Percentiles rank a stretch among this genome's conserved stretches.
Evolutionary conservation across 2,888 invertebrate species (phyloP).

Genomic region (Pollenia griseotomentosa): DNA sequence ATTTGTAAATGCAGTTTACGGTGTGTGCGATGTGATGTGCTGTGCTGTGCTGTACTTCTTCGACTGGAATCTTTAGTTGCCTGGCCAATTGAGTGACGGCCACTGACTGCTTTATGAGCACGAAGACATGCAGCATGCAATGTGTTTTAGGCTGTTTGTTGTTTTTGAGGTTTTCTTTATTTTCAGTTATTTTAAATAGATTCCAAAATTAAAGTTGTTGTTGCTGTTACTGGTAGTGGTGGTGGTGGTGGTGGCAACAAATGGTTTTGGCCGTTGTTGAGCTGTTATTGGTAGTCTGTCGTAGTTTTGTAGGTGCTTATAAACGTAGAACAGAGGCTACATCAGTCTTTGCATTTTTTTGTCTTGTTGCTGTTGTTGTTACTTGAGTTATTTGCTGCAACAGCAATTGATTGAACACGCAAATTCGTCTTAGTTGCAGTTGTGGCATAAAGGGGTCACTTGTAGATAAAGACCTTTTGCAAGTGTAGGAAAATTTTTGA

Average conservation of each 20-base stretch:
- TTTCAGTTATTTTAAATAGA: constrained; percentile 5
- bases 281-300: constrained; percentile 24
- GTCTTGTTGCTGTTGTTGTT: constrained; percentile 39
- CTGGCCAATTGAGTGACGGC: constrained; percentile 71
- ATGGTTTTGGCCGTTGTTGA: constrained; percentile 36
- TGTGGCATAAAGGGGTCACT: constrained; percentile 64
- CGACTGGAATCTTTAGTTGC: constrained; percentile 53
- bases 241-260: constrained; percentile 60
- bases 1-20: constrained; percentile 39
- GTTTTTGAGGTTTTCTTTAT: not conserved
- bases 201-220: constrained; percentile 44
- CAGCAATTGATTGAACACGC: constrained; percentile 70
- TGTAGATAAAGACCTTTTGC: constrained; percentile 49
- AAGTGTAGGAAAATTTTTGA: constrained; percentile 66
- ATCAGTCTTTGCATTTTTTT: constrained; percentile 35
- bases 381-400: constrained; percentile 56
- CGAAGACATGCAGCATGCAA: constrained; percentile 71
- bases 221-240: constrained; percentile 17
- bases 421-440: constrained; percentile 58
- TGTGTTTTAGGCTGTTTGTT: constrained; percentile 37
- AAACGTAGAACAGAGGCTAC: constrained; percentile 65
- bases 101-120: constrained; percentile 74
- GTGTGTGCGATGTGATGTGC: not conserved
- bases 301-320: constrained; percentile 53
- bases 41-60: constrained; percentile 26